Base-by-base conservation (phyloP, 2,797 vertebrate genomes). In the Myioborus melanocephalus region DNA sequence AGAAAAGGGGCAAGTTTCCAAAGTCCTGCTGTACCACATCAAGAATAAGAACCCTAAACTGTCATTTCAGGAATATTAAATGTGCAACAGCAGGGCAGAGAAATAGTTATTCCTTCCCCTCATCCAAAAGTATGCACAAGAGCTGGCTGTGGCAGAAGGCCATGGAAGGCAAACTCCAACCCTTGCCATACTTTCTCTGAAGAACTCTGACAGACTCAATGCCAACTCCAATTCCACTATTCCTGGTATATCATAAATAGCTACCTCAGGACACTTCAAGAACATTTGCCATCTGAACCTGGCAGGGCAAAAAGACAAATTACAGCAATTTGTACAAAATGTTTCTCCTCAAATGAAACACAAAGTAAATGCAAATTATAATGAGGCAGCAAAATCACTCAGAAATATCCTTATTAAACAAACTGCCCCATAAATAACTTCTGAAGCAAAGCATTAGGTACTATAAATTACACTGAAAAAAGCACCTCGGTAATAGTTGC, bases 91-190 rank as follows among this genome's bases (percentile, higher is more conserved):
- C 3, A 73, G 39, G 88, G 66, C 41, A 69, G 22, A 86, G 34
- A n/a, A 84, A 49, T 1, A 69, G 56, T 52, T 56, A 55, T 12
- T 83, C 37, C 47, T 66, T 77, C 27, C 37, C 13, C 43, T 49
- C 0, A 0, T 37, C 18, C 34, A 27, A 14, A 83, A 69, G n/a
- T 2, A 34, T 5, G 16, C 21, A 35, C 66, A 72, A 79, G 56
- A 55, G 50, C 50, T 76, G 43, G 32, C 47, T 49, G 14, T 11
- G 37, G 77, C 86, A 79, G 14, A 19, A 84, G 60, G 59, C 50
- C n/a, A 41, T 1, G 9, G 46, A 90, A 83, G 69, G 32, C 59
- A 66, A 89, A 91, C 77, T 87, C 78, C 89, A 93, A 59, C 28
- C 39, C 32, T 20, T 82, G 44, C 30, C 49, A 50, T 8, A 41